Evolutionary conservation across 2,888 invertebrate species (phyloP), one percentile per base, ranked within the genome.

Genomic region (Sabellastarte sp.): DNA sequence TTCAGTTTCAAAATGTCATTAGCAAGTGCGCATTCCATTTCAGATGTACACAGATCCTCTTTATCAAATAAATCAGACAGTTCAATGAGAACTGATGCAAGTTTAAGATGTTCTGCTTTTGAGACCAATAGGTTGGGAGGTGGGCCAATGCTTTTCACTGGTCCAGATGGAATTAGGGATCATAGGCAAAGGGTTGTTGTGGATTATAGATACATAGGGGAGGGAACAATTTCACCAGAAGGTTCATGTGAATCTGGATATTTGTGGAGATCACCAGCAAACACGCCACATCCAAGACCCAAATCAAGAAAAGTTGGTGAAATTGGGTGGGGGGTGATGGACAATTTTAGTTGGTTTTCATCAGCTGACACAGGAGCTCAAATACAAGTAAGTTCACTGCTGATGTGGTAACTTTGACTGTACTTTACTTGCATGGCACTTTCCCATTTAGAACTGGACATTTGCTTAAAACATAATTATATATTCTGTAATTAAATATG

Each of bases 291-390:
- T 60, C 76, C 74, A 3, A 63, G 73, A 3, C 75, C 80, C 20
- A 74, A 73, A 55, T 66, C 73, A 2, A 63, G 61, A 20, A 61
- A 59, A 3, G 74, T 77, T 0, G 80, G 80, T 15, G 78, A 76
- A 61, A 73, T 80, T 15, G 80, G 80, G 30, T 80, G 80, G 80
- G 72, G 73, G 1, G 65, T 76, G 4, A 71, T 73, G 3, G 20
- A 61, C 10, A 55, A 71, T 4, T 64, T 70, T 10, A 77, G 76
- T 67, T 71, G 72, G 72, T 41, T 41, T 41, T 10, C 41, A 20
- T 61, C 59, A 29, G 62, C 71, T 5, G 62, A 75, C 1, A 63
- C 61, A 15, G 68, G 76, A 3, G 77, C 76, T n/a, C 70, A 73
- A 63, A 77, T 77, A 63, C 74, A 78, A 2, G 68, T 75, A 59